Evolutionary conservation across 2,113 vertebrate species (phyloP), one percentile per base, ranked within the genome.

Genomic region (Perccottus glenii): DNA sequence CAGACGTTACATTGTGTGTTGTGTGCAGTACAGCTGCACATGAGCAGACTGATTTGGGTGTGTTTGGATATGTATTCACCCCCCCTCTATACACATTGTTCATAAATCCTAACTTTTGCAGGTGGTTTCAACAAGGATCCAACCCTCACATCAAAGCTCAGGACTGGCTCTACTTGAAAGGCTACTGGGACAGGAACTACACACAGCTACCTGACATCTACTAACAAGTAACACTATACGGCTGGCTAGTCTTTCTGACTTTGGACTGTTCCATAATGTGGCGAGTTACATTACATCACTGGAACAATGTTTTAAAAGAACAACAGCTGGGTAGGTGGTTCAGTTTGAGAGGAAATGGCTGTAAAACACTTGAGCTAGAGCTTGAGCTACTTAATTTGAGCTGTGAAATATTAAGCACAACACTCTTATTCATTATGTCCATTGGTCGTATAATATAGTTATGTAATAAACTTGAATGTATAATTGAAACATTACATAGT

Each of bases 141-240:
- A 99, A 98, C 80, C 96, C 96, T 52, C 89, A 99, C 77, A 98
- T 91, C 57, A 95, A 96, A 78, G 94, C 93, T 2, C 95, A 95
- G 86, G 98, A 99, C 91, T 99, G 98, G 98, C 92, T 99, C 76
- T 98, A 94, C 86, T 92, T 93, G 47, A 96, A 96, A 80, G 94
- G 93, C 85, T 99, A 99, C 92, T 99, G 97, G 96, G 95, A 97
- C 87, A 94, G 97, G 87, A 96, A 93, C 89, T 98, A 97, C 91
- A 89, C 90, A 75, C 93, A 93, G 68, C 88, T 97, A 78, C 95
- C 96, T 74, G 95, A 99, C 78, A 99, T 99, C 92, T 98, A 99
- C 92, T 99, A 92, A 95, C 2, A 73, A 40, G 59, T 48, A 76
- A 11, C 77, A 60, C 46, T 46, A 47, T 27, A 49, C 48, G 15